Base-by-base conservation (phyloP, 2,113 vertebrate species). In the Sinocyclocheilus grahami region DNA sequence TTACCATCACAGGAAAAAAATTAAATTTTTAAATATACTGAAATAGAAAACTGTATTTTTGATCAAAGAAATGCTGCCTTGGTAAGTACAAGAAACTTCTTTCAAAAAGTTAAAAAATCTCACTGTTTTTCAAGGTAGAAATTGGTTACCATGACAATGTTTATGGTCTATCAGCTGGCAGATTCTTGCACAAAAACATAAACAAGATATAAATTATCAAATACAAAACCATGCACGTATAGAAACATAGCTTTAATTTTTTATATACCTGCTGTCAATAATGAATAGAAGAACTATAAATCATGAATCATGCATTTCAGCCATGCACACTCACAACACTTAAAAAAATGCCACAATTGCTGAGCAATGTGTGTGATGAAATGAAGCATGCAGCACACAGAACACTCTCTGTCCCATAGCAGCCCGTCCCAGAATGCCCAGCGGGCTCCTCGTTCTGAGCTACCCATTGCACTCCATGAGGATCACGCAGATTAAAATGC, bases 241-340 rank as follows among this genome's bases (percentile, higher is more conserved):
- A 39, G 22, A 67, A 83, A 86, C 65, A 42, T 3, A 9, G n/a
- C 48, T 79, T 75, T 27, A 88, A 78, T 83, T 20, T 84, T 89
- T 60, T 3, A 85, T 84, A 83, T 84, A 83, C 51, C 63, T 13
- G 30, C 24, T 30, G 81, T 90, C 33, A 83, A 82, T 87, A 71
- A 87, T 85, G 27, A 74, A 58, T 62, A 24, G 22, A 12, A 55
- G 58, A 42, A 86, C 85, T 51, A 69, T 82, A 88, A 76, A 69
- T 55, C 82, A 84, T 79, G 42, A 82, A 83, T 69, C 39, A 65
- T 63, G 78, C 76, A 55, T 58, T 27, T 71, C 22, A 81, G 60
- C 58, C 33, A 62, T 62, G 16, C 42, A 67, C 86, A 84, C 75
- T 30, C 22, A 55, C 46, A 48, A 81, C 86, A 82, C 33, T n/a